phyloP scores from a whole-genome alignment of 1,140 invertebrate genomes.

The Littorina saxatilis region DNA sequence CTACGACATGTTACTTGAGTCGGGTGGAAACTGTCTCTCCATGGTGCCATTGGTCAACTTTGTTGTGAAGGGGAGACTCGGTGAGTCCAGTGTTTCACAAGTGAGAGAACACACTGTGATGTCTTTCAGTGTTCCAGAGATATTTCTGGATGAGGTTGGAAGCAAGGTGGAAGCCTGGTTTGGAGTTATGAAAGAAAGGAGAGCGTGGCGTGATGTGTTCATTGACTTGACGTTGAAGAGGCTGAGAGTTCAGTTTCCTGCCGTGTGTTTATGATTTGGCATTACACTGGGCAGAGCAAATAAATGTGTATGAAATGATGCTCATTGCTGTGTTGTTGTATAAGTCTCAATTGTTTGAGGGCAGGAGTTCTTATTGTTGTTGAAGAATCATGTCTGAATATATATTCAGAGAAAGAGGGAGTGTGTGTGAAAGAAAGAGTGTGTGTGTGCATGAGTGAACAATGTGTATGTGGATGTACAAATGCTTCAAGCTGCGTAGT shows the following conservation, averaged over 20 bases:
- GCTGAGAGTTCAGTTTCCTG: constrained; percentile 14
- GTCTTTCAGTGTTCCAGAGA: constrained; percentile 17
- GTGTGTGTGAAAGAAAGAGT: too few relatives aligned
- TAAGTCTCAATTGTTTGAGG: too few relatives aligned
- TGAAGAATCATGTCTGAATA: too few relatives aligned
- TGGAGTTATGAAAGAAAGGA: background rate
- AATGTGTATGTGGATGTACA: too few relatives aligned
- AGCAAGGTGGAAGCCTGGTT: constrained; percentile 4
- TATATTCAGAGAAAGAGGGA: too few relatives aligned
- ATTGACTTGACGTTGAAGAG: constrained; percentile 7
- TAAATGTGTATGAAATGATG: too few relatives aligned
- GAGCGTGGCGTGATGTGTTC: background rate
- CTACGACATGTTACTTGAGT: constrained; percentile 4
- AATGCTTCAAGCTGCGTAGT: too few relatives aligned
- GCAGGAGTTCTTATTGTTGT: too few relatives aligned
- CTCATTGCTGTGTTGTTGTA: too few relatives aligned
- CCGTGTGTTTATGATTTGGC: constrained; percentile 6
- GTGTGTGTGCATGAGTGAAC: too few relatives aligned
- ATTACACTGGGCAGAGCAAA: too few relatives aligned
- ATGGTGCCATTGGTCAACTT: constrained; percentile 28
- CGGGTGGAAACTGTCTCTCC: background rate
- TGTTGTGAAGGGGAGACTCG: background rate
- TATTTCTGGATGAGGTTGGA: background rate
- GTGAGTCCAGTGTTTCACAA: background rate
- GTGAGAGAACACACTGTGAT: background rate